Evolutionary conservation across 2,888 invertebrate genomes (phyloP).

Genomic region (Matsumyia berberina): DNA sequence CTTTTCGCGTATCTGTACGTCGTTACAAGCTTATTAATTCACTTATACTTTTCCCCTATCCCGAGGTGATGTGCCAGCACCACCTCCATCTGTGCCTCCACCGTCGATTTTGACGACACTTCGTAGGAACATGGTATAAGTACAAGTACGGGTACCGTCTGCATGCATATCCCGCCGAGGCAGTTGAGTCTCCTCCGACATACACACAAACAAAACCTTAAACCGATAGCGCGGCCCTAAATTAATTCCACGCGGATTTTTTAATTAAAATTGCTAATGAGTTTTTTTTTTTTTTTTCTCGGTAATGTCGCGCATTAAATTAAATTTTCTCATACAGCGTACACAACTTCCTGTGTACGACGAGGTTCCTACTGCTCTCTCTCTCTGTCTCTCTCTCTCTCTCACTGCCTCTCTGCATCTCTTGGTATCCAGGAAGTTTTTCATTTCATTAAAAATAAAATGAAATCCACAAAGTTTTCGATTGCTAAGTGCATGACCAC

Average conservation of each 20-base stretch:
- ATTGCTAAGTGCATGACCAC: conserved; percentile 54
- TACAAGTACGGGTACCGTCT: no score
- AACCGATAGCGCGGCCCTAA: conserved; percentile 65
- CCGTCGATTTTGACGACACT: no score
- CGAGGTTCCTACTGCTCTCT: not conserved
- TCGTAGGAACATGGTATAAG: no score
- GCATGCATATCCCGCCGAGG: not conserved
- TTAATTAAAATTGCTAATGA: conserved; percentile 76
- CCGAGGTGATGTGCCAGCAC: not conserved
- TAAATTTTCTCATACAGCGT: conserved; percentile 47
- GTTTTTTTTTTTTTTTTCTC: conserved; percentile 60
- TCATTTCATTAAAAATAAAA: conserved; percentile 7
- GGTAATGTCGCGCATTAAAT: conserved; percentile 69
- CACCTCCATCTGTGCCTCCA: not conserved
- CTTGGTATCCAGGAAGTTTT: not conserved
- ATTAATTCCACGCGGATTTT: conserved; percentile 71
- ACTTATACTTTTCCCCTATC: conserved; percentile 26
- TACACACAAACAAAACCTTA: conserved; percentile 43
- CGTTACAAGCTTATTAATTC: conserved; percentile 31
- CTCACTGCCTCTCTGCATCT: not conserved
- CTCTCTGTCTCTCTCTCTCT: not conserved
- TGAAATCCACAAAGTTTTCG: conserved; percentile 53
- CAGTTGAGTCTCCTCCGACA: not conserved
- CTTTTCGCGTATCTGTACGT: not conserved
- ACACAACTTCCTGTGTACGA: conserved; percentile 23